Base-by-base conservation (phyloP, 2,113 vertebrate species). In the Gallinago media region DNA sequence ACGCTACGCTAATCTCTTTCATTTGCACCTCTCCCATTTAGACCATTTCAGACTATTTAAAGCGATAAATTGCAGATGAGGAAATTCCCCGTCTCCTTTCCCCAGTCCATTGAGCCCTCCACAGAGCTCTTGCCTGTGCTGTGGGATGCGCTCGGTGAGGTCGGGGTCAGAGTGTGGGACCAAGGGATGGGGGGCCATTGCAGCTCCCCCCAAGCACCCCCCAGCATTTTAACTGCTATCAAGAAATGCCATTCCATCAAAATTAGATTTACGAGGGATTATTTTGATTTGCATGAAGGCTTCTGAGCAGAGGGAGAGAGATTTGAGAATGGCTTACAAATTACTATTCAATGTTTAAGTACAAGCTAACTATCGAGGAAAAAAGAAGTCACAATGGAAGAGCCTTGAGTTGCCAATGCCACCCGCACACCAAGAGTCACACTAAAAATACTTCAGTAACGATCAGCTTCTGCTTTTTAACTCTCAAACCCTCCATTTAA, bases 401-500 rank as follows among this genome's bases (percentile, higher is more conserved):
- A 86, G 58, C 20, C 47, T 63, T 5, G 38, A 94, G n/a, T 11
- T 85, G 34, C 81, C 80, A 87, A 27, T 44, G 79, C 27, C 54
- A 87, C 54, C 54, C 89, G 34, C 61, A 65, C 40, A 81, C 7
- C 31, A 85, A 12, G 18, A 4, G 3, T 49, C 59, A 49, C 65
- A 15, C 95, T 92, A 96, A 94, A 96, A 96, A 96, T 96, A 96
- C 61, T 81, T 40, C 71, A 66, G 83, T 62, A 95, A 91, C 82
- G 44, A 66, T 70, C 84, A 87, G 80, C 83, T 96, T 93, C 92
- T 94, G 74, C 66, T 75, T 95, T 91, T 96, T 92, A 20, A 50
- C 26, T 94, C 80, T 63, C 62, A 56, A 89, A 62, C 36, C 59
- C 83, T 82, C 44, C 50, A 62, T 42, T 96, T 95, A 96, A 85